Base-by-base conservation (phyloP, 2,797 vertebrate species). In the Sandelia bainsii region DNA sequence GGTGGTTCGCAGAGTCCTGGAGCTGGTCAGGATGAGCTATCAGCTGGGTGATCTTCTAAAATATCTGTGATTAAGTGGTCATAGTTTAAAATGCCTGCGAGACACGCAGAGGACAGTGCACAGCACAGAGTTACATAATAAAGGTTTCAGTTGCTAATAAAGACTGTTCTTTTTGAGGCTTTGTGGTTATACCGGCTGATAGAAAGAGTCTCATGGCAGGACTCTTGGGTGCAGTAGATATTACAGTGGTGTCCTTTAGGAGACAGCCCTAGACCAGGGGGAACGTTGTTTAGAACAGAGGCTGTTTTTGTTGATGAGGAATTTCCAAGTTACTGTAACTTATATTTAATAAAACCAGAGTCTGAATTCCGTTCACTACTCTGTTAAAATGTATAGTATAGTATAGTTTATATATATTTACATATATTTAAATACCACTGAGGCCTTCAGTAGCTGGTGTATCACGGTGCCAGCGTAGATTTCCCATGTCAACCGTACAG, bases 131-230 rank as follows among this genome's bases (percentile, higher is more conserved):
- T 88, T 86, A 77, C 66, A 64, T 86, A 83, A 89, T 57, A 40
- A 76, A 58, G 48, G 17, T 49, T 67, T 19, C 16, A 44, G 12
- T 46, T 37, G 11, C 37, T 60, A 42, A 58, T 23, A 40, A 58
- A 25, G 13, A 51, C 51, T 22, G 53, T 19, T 74, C 20, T 8
- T 32, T 32, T 40, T 62, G 69, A 67, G 62, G 72, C 19, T 66
- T 72, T 6, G 75, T 45, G 79, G 79, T 81, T 63, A 23, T 70
- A 81, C 29, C 44, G 37, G 79, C 69, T 85, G 69, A 82, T 53
- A 4, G 73, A 44, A 51, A n/a, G 62, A 68, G 54, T 25, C 46
- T 19, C 13, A 58, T 45, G 16, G n/a, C 1, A 37, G 27, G 40
- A 65, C 29, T 27, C n/a, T 75, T 60, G 80, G 17, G 54, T 72